Evolutionary conservation across 2,797 vertebrate genomes (phyloP), one percentile per base, ranked within the genome.

Genomic region (Paguma larvata): DNA sequence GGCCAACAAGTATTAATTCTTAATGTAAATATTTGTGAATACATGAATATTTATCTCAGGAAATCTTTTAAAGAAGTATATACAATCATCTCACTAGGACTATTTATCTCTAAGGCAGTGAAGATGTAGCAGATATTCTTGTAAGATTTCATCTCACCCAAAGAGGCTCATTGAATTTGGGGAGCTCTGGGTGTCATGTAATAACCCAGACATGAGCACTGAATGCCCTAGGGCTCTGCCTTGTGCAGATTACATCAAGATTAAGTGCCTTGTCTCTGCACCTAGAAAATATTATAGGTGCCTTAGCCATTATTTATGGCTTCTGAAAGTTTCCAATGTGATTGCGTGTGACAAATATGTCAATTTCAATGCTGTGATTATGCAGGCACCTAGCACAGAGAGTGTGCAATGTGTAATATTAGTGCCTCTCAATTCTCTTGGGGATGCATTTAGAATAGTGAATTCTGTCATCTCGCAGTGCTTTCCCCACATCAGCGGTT

Each of bases 311-410:
- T 97, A 94, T 97, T 97, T 93, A 96, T 91, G 89, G 88, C 91
- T 97, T 97, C 85, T 88, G 88, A 97, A 97, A 92, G 85, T 92
- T 97, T 95, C 73, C 90, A 89, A 73, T 85, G 68, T 96, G 94
- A 97, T 97, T 96, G 59, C 80, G 63, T 83, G 92, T 97, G 97
- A 97, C 92, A 96, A 97, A 97, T 91, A 82, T 63, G 85, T 97
- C 95, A 83, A 70, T 79, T 97, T 84, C 63, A 91, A 56, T 92
- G 68, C 56, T 73, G 27, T 95, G 94, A 97, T 95, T 96, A 96
- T 95, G 92, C 95, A 96, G 77, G 79, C 63, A 89, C 51, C 85
- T 94, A 92, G 95, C 90, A 91, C 88, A 96, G 53, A 93, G 13
- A 34, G 62, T 82, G 56, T 92, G 25, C 51, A 65, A 46, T 41